Conservation (phyloP, 2,113 vertebrate genomes). For the Perca fluviatilis region DNA sequence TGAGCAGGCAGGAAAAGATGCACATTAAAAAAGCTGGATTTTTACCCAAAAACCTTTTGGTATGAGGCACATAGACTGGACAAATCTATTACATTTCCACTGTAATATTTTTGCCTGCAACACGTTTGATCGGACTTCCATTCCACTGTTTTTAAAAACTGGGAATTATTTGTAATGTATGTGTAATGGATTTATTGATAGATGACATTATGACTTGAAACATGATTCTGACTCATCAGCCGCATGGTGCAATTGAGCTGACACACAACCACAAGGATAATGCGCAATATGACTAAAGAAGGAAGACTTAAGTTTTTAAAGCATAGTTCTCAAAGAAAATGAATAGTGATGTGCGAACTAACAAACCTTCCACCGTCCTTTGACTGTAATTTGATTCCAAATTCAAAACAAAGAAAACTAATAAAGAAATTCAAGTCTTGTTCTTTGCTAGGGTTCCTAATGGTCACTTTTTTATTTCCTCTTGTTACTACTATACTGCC, state of each 20-base stretch:
- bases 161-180: neutral
- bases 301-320: neutral
- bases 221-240: neutral
- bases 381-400: neutral
- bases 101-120: neutral
- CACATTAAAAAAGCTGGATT: neutral
- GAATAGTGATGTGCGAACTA: neutral
- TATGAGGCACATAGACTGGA: neutral
- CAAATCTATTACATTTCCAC: too few relatives aligned
- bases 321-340: neutral
- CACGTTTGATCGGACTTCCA: neutral
- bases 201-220: neutral
- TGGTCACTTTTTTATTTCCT: conserved; percentile 27
- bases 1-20: neutral
- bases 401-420: conserved; percentile 15
- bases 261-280: neutral
- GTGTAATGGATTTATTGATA: neutral
- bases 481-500: conserved; percentile 35
- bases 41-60: neutral
- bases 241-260: neutral
- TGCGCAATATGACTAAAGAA: neutral
- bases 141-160: neutral
- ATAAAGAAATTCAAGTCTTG: neutral
- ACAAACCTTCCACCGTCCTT: too few relatives aligned
- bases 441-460: conserved; percentile 2